Percentiles rank a stretch among this genome's conserved stretches.
Evolutionary conservation across 2,888 invertebrate species (phyloP).

Genomic region (Muschampia plurimacula): DNA sequence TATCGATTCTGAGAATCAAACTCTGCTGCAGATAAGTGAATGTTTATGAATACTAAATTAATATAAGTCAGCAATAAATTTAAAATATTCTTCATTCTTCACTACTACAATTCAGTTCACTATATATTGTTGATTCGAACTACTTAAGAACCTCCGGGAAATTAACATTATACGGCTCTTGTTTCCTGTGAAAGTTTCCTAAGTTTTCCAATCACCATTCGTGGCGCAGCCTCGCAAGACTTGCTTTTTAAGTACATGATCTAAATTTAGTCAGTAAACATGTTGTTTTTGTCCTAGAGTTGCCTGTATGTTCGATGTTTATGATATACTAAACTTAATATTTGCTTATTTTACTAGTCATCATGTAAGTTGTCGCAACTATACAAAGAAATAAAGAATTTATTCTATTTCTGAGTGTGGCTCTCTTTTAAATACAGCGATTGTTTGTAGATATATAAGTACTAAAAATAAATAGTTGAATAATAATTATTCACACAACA

Average conservation of each 20-base stretch:
- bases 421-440: neutral
- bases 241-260: constrained; percentile 18
- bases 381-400: too few species aligned
- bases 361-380: too few species aligned
- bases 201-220: constrained; percentile 33
- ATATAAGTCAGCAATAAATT: neutral
- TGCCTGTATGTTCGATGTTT: too few species aligned
- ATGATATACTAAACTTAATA: neutral
- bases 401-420: too few species aligned
- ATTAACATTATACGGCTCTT: constrained; percentile 9
- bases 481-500: neutral
- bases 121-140: neutral
- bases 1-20: too few species aligned
- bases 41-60: too few species aligned
- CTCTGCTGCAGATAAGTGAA: too few species aligned
- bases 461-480: neutral
- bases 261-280: constrained; percentile 4
- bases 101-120: neutral
- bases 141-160: neutral
- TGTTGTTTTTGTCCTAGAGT: neutral
- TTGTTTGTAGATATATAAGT: neutral
- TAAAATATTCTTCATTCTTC: neutral
- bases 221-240: constrained; percentile 2
- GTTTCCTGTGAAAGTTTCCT: constrained; percentile 36
- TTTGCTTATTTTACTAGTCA: neutral